phyloP scores from a whole-genome alignment of 2,113 vertebrate species.

The Toxotes jaculatrix region DNA sequence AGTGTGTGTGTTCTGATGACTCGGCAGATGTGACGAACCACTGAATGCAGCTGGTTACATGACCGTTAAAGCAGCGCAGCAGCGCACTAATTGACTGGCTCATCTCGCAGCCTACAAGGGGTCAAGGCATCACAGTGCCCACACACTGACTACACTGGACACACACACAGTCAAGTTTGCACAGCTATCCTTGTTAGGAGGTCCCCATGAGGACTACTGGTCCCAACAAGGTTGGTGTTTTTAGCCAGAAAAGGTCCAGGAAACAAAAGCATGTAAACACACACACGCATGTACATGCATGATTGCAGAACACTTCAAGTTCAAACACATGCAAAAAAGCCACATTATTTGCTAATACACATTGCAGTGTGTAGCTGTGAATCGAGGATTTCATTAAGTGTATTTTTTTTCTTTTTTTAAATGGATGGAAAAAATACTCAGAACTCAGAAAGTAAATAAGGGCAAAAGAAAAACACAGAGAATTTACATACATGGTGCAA shows the following conservation, averaged over 20 bases:
- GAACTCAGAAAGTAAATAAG: slow-evolving; percentile 6
- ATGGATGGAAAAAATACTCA: slow-evolving; percentile 14
- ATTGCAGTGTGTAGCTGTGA: slow-evolving; percentile 1
- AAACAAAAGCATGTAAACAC: background rate
- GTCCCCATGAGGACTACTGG: too few species aligned
- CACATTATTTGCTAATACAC: slow-evolving; percentile 29
- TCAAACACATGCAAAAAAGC: slow-evolving; percentile 45
- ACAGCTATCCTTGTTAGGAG: too few species aligned
- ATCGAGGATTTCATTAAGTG: slow-evolving; percentile 40
- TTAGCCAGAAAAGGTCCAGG: too few species aligned
- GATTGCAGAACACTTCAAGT: slow-evolving; percentile 31
- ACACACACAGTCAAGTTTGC: background rate
- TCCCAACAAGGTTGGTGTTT: too few species aligned
- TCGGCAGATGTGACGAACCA: slow-evolving; percentile 47
- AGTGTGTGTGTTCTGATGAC: slow-evolving; percentile 23
- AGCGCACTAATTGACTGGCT: slow-evolving; percentile 61
- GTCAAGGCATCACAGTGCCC: slow-evolving; percentile 39
- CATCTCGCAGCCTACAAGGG: slow-evolving; percentile 61
- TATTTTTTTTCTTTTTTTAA: slow-evolving; percentile 40
- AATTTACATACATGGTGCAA: slow-evolving; percentile 5
- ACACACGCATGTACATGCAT: background rate
- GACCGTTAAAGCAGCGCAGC: slow-evolving; percentile 44
- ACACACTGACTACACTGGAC: slow-evolving; percentile 40
- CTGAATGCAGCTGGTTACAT: slow-evolving; percentile 47
- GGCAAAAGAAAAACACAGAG: background rate